Conservation (phyloP, 2,797 vertebrate genomes). For the Rhodeus uyekii region DNA sequence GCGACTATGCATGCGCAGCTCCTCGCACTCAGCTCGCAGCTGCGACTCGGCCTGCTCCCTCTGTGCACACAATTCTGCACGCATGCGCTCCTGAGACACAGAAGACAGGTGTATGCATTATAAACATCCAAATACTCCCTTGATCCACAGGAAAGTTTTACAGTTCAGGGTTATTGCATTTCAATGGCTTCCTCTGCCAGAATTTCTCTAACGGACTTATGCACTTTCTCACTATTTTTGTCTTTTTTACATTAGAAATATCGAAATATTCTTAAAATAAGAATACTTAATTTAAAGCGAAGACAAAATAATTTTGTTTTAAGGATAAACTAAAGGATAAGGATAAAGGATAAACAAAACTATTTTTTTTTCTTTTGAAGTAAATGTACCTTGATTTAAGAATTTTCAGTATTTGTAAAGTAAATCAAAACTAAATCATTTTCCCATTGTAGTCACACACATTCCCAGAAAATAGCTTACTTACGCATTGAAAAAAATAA, state of each 20-base stretch:
- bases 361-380: too few relatives aligned
- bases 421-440: neutral
- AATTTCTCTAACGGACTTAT: neutral
- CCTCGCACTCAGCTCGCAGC: constrained; percentile 73
- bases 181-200: neutral
- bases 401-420: neutral
- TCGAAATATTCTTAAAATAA: neutral
- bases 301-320: too few relatives aligned
- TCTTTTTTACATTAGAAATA: neutral
- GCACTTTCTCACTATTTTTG: neutral
- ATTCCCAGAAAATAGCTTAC: neutral
- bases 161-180: constrained; percentile 2
- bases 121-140: constrained; percentile 11
- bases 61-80: constrained; percentile 69
- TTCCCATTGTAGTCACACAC: neutral
- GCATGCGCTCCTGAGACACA: constrained; percentile 72
- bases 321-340: too few relatives aligned
- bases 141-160: constrained; percentile 10
- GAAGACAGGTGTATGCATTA: constrained; percentile 23
- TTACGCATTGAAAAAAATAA: neutral
- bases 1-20: constrained; percentile 65
- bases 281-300: neutral
- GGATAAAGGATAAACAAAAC: too few relatives aligned
- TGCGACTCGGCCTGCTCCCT: constrained; percentile 67
- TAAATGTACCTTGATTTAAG: neutral